phyloP scores from a whole-genome alignment of 1,140 invertebrate species.

The Eciton burchellii region DNA sequence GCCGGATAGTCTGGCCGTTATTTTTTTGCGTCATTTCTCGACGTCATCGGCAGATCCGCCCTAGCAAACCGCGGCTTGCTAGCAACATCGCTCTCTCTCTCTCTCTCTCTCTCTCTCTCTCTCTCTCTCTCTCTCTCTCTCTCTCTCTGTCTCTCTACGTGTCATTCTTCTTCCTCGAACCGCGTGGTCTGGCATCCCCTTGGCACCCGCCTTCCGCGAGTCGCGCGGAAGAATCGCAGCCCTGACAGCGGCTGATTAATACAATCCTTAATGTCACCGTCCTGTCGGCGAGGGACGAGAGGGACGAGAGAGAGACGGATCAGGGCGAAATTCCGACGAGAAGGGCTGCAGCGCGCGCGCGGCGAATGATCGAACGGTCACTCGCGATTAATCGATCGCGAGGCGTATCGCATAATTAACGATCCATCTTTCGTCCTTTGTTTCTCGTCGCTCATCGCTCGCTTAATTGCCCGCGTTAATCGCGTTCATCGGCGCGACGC shows the following conservation, averaged over 20 bases:
- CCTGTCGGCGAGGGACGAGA: slow-evolving; percentile 59
- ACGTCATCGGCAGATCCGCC: slow-evolving; percentile 84
- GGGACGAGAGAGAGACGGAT: not conserved
- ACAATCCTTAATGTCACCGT: slow-evolving; percentile 83
- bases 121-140: slow-evolving; percentile 21
- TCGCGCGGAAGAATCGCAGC: slow-evolving; percentile 77
- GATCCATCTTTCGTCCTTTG: not conserved
- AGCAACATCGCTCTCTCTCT: slow-evolving; percentile 57
- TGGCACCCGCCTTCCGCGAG: slow-evolving; percentile 57
- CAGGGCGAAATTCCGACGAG: not conserved
- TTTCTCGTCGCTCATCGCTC: too few relatives aligned
- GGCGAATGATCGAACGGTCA: not conserved
- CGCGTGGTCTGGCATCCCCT: slow-evolving; percentile 61
- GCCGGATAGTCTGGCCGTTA: slow-evolving; percentile 80
- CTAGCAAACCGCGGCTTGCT: slow-evolving; percentile 62
- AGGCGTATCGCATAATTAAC: too few relatives aligned
- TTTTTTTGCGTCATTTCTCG: slow-evolving; percentile 85
- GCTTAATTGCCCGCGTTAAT: too few relatives aligned
- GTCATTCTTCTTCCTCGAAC: slow-evolving; percentile 79
- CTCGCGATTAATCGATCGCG: not conserved
- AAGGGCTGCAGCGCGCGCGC: not conserved
- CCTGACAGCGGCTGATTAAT: slow-evolving; percentile 84
- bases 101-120: not conserved
- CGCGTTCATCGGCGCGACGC: not conserved
- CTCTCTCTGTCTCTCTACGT: not conserved